A percentile compares a stretch with the other conserved stretches of the same genome.
Conservation (phyloP, 2,888 invertebrate species). For the Phania funesta region DNA sequence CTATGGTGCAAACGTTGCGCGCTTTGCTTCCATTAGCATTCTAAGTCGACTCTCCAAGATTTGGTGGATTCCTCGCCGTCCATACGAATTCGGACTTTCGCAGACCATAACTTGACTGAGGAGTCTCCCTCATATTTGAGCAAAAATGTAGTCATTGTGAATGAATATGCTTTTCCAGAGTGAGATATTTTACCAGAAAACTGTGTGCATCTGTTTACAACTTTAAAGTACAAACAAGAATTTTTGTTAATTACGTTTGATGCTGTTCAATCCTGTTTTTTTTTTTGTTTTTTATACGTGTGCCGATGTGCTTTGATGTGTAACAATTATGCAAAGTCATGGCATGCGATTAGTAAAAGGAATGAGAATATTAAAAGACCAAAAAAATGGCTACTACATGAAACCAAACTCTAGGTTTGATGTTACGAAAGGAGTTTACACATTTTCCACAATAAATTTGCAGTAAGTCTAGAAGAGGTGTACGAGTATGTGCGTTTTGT, state of each 20-base stretch:
- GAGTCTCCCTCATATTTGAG: too few relatives aligned
- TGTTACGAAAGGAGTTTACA: neutral
- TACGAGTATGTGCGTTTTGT: too few relatives aligned
- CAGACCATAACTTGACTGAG: too few relatives aligned
- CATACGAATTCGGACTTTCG: too few relatives aligned
- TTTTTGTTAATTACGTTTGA: slow-evolving; percentile 13
- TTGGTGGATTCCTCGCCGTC: too few relatives aligned
- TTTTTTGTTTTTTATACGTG: neutral
- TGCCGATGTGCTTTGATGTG: slow-evolving; percentile 29
- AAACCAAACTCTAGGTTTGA: slow-evolving; percentile 15
- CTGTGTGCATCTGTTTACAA: neutral
- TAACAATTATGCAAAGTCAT: slow-evolving; percentile 32
- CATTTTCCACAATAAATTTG: neutral
- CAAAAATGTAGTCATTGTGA: too few relatives aligned
- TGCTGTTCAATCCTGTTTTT: neutral
- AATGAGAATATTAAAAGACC: neutral
- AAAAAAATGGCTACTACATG: slow-evolving; percentile 2
- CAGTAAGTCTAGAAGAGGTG: neutral
- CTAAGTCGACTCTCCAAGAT: too few relatives aligned
- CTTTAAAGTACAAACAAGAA: neutral
- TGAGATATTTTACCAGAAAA: neutral
- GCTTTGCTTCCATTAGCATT: too few relatives aligned
- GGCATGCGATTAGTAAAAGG: slow-evolving; percentile 42
- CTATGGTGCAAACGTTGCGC: too few relatives aligned
- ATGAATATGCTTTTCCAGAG: neutral